Evolutionary conservation across 2,113 vertebrate species (phyloP).

Genomic region (Ginglymostoma cirratum): DNA sequence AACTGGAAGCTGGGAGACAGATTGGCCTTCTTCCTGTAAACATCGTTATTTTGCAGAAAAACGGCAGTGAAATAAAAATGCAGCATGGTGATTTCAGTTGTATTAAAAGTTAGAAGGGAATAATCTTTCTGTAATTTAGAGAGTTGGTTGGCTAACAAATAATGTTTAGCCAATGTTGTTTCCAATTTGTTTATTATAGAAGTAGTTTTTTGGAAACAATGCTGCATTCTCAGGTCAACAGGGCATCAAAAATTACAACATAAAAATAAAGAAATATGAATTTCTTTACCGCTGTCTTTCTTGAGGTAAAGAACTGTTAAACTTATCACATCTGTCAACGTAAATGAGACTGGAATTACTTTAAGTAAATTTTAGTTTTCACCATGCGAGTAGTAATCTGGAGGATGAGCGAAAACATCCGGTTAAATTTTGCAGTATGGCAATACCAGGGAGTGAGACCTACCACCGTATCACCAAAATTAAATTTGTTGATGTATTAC

Average conservation of each 20-base stretch:
- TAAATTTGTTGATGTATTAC: not conserved
- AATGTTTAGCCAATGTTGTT: too few species aligned
- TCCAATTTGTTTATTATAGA: too few species aligned
- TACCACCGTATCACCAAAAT: not conserved
- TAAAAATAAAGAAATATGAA: not conserved
- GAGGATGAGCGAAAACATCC: not conserved
- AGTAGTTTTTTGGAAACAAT: not conserved
- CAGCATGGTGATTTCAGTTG: too few species aligned
- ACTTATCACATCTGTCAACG: not conserved
- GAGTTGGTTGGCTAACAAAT: too few species aligned
- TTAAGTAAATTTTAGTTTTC: not conserved
- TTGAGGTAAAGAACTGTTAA: not conserved
- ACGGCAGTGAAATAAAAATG: too few species aligned
- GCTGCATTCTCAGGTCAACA: not conserved
- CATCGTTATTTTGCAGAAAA: too few species aligned
- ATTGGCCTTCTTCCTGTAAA: too few species aligned
- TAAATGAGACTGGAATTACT: not conserved
- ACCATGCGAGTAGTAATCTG: not conserved
- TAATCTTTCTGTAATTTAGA: too few species aligned
- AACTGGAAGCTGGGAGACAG: too few species aligned
- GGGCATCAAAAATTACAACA: not conserved
- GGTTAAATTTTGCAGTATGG: not conserved
- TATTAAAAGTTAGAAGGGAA: too few species aligned
- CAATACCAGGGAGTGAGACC: not conserved
- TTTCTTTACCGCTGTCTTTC: not conserved